Conservation (phyloP, 2,797 vertebrate genomes). For the Odontamblyopus lacepedii region DNA sequence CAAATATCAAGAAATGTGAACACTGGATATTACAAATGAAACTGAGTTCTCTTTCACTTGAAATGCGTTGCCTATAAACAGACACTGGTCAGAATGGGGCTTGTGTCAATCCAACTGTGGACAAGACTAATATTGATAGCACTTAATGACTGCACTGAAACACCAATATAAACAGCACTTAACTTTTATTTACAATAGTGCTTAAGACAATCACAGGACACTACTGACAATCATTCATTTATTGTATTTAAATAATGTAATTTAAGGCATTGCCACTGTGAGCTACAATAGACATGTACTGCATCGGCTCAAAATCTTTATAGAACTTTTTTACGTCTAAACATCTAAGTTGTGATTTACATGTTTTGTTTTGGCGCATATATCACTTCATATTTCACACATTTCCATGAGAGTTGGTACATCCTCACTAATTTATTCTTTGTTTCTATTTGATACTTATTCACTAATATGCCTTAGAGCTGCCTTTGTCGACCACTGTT, state of each 20-base stretch:
- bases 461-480: slow-evolving; percentile 55
- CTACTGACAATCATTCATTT: background rate
- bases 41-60: background rate
- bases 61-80: background rate
- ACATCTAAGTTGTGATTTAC: too few species aligned
- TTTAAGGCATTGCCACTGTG: background rate
- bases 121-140: background rate
- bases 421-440: background rate
- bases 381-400: background rate
- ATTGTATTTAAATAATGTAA: background rate
- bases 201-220: slow-evolving; percentile 21
- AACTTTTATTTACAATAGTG: slow-evolving; percentile 3
- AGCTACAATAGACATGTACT: background rate
- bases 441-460: slow-evolving; percentile 6
- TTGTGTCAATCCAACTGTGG: background rate
- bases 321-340: background rate
- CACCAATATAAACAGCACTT: slow-evolving; percentile 32
- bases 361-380: slow-evolving; percentile 2
- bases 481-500: slow-evolving; percentile 59
- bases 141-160: slow-evolving; percentile 22
- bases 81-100: background rate
- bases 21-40: background rate
- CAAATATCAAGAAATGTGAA: background rate
- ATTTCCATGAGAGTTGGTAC: background rate
- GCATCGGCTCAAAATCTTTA: background rate